Evolutionary conservation across 2,797 vertebrate species (phyloP), one percentile per base, ranked within the genome.

Genomic region (Austrolebias charrua): DNA sequence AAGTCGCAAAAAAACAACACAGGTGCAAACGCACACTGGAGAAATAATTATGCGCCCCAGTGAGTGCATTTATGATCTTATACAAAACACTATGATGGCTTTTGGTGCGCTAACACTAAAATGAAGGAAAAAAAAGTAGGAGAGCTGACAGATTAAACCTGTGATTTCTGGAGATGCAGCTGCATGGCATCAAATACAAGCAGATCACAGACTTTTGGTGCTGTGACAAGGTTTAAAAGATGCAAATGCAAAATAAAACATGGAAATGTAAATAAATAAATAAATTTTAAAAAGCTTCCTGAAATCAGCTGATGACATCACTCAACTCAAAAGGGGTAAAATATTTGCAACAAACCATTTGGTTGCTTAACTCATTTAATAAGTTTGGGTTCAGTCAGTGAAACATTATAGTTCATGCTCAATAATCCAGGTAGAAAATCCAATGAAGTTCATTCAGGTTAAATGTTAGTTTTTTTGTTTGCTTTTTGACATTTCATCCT

Each of bases 61-160:
- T 70, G 86, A 71, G 50, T 70, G 74, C 68, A 76, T 84, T 19
- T 76, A 81, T 78, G 71, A 75, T 71, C 58, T 75, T 59, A 66
- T 49, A 68, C 60, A 46, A n/a, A 43, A 42, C 60, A 31, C 69
- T 74, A 69, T 57, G 60, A 85, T 70, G 53, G 76, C 61, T 56
- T 40, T 66, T 78, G 66, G 64, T 56, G 66, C 66, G 66, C 61
- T 72, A 49, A 78, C 63, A 62, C 60, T 55, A 66, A 59, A 69
- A 35, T 8, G 10, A 69, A 66, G 35, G n/a, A n/a, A n/a, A 71
- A 71, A 65, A 43, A 67, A 62, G 57, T 55, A 55, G 11, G 50
- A 56, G 51, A 71, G 55, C 40, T 42, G 51, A 28, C 52, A 31
- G 50, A 76, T 70, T 44, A 18, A 28, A 28, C 2, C 19, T 19